These are phyloP conservation scores for Plusia festucae DNA, from an alignment of 2,888 invertebrate species.

Conservation along the genomic window DNA sequence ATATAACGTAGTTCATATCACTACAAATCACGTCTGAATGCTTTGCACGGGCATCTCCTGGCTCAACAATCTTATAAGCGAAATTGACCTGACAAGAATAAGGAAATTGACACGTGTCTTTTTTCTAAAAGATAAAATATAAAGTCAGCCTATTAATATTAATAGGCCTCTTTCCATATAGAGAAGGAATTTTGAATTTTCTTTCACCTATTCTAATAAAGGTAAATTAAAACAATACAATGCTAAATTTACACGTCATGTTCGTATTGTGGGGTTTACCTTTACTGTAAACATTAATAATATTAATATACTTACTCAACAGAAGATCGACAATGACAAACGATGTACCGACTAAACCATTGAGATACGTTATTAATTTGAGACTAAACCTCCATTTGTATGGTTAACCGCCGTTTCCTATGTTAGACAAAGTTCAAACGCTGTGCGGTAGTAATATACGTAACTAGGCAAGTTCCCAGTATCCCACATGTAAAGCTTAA, in stretches of 20 bases:
- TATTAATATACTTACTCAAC: neutral
- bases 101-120: too few relatives aligned
- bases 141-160: too few relatives aligned
- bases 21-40: too few relatives aligned
- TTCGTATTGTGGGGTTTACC: neutral
- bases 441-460: constrained; percentile 5
- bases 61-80: too few relatives aligned
- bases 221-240: neutral
- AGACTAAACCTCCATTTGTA: neutral
- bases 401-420: neutral
- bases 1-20: too few relatives aligned
- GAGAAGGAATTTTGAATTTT: too few relatives aligned
- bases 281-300: neutral
- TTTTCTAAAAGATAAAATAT: too few relatives aligned
- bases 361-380: neutral
- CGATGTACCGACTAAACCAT: neutral
- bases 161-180: too few relatives aligned
- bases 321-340: neutral
- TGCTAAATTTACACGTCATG: neutral
- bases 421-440: neutral
- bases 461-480: constrained; percentile 1
- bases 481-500: constrained; percentile 21
- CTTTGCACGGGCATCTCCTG: too few relatives aligned
- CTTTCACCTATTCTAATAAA: too few relatives aligned
- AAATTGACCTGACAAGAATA: too few relatives aligned